phyloP scores from a whole-genome alignment of 2,113 vertebrate genomes.

The Lampris megalopsis region DNA sequence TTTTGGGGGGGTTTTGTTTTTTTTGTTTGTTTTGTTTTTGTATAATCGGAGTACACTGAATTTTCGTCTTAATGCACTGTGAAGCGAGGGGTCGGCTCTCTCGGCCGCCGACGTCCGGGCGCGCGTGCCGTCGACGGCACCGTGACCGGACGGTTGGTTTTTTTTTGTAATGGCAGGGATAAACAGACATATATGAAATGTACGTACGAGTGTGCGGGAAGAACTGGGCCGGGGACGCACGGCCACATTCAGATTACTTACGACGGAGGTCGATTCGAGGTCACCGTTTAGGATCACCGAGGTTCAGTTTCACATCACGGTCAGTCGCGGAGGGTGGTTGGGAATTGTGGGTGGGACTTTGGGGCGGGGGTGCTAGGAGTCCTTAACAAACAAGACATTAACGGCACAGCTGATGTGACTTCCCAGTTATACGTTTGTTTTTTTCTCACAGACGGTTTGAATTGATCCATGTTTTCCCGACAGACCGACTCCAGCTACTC shows the following conservation, averaged over 20 bases:
- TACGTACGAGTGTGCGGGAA: slow-evolving; percentile 73
- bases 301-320: slow-evolving; percentile 36
- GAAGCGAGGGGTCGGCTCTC: slow-evolving; percentile 78
- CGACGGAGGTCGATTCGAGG: slow-evolving; percentile 54
- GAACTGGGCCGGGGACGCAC: slow-evolving; percentile 62
- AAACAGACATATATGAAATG: slow-evolving; percentile 70
- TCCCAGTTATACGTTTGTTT: slow-evolving; percentile 52
- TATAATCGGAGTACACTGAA: slow-evolving; percentile 85
- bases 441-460: slow-evolving; percentile 41
- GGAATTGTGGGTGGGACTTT: slow-evolving; percentile 50
- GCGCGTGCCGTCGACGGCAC: slow-evolving; percentile 61
- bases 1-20: slow-evolving; percentile 49
- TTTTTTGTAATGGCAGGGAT: slow-evolving; percentile 68
- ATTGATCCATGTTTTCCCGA: slow-evolving; percentile 30
- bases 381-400: slow-evolving; percentile 61
- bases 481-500: slow-evolving; percentile 36
- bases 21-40: slow-evolving; percentile 63
- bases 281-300: slow-evolving; percentile 42
- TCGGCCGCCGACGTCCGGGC: slow-evolving; percentile 70
- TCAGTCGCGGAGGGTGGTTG: slow-evolving; percentile 45
- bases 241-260: slow-evolving; percentile 59
- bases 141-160: slow-evolving; percentile 49
- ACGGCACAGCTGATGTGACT: slow-evolving; percentile 24
- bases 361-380: slow-evolving; percentile 56
- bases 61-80: slow-evolving; percentile 88